Evolutionary conservation across 2,113 vertebrate genomes (phyloP).

Genomic region (Solea solea): DNA sequence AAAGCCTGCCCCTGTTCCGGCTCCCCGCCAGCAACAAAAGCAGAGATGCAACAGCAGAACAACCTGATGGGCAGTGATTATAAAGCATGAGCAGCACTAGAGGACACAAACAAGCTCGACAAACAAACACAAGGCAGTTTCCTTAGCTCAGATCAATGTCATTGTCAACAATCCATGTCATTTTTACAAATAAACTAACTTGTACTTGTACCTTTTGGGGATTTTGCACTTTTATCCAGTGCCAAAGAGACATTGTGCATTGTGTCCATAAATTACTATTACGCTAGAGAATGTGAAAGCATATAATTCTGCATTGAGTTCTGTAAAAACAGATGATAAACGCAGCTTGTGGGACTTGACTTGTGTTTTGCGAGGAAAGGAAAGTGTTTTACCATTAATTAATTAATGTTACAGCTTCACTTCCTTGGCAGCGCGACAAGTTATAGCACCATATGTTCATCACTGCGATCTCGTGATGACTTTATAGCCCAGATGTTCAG

Average conservation of each 20-base stretch:
- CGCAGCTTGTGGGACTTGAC: slow-evolving; percentile 48
- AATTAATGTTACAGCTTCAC: slow-evolving; percentile 45
- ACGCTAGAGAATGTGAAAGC: slow-evolving; percentile 36
- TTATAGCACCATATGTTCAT: slow-evolving; percentile 47
- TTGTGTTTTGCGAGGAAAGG: slow-evolving; percentile 41
- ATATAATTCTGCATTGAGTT: slow-evolving; percentile 47
- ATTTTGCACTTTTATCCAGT: slow-evolving; percentile 33
- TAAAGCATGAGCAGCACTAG: slow-evolving; percentile 22
- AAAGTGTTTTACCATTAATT: slow-evolving; percentile 52
- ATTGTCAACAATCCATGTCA: slow-evolving; percentile 7
- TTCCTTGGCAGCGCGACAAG: slow-evolving; percentile 19
- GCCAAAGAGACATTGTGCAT: slow-evolving; percentile 12
- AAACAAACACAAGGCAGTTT: slow-evolving; percentile 2
- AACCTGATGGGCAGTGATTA: slow-evolving; percentile 48
- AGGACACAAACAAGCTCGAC: slow-evolving; percentile 17
- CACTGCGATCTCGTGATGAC: slow-evolving; percentile 39
- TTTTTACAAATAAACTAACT: slow-evolving; percentile 30
- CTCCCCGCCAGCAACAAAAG: slow-evolving; percentile 39
- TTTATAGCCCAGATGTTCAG: slow-evolving; percentile 33
- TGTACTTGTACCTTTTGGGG: slow-evolving; percentile 7
- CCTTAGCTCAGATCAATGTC: slow-evolving; percentile 35
- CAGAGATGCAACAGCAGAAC: slow-evolving; percentile 38
- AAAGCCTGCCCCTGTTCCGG: slow-evolving; percentile 41
- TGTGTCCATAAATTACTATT: slow-evolving; percentile 42
- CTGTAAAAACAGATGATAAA: slow-evolving; percentile 56